phyloP scores from a whole-genome alignment of 2,113 vertebrate genomes.

The Sylvia atricapilla region DNA sequence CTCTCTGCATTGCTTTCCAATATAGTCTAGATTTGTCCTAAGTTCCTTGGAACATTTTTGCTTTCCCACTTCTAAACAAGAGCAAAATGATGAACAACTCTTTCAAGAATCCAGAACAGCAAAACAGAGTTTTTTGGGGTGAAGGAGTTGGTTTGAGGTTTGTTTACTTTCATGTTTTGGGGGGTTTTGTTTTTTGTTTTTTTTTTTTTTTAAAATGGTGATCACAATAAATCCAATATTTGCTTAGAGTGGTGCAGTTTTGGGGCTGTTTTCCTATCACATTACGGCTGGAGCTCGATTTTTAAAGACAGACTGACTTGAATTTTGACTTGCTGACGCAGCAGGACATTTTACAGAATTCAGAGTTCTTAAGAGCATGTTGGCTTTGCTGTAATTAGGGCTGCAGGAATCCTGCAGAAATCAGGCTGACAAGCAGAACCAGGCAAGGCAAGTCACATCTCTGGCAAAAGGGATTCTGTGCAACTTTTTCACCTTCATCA shows the following conservation, averaged over 20 bases:
- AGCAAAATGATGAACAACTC: neutral
- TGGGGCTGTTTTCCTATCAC: neutral
- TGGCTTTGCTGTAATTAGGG: neutral
- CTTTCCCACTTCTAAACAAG: neutral
- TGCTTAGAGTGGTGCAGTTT: neutral
- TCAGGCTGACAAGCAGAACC: slow-evolving; percentile 8
- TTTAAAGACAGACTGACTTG: neutral
- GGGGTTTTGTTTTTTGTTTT: too few relatives aligned
- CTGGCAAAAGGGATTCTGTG: neutral
- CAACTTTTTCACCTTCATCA: neutral
- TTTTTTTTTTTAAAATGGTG: neutral
- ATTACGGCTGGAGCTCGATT: neutral
- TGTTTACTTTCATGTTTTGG: neutral
- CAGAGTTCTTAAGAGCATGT: neutral
- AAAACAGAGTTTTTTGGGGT: rapidly evolving
- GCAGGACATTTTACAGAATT: neutral
- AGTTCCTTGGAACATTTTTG: neutral
- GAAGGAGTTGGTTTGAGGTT: neutral
- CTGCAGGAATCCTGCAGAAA: neutral
- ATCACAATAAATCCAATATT: neutral
- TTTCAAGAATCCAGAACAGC: neutral
- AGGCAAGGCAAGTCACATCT: neutral
- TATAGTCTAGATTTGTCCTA: neutral
- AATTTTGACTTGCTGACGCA: neutral
- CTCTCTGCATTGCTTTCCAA: neutral